Evolutionary conservation across 2,797 vertebrate genomes (phyloP).

Genomic region (Triplophysa bombifrons): DNA sequence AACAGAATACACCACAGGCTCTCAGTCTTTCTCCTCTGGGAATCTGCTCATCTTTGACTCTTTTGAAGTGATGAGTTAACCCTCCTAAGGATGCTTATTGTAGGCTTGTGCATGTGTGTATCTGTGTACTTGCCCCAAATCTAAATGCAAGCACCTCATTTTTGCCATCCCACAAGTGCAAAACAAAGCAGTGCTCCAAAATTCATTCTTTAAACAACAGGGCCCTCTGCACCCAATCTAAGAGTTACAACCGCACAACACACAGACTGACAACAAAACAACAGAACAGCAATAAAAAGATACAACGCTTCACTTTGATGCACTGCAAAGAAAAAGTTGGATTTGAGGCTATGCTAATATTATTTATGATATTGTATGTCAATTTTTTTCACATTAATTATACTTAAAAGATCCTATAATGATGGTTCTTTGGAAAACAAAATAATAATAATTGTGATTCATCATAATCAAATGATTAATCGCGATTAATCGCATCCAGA

Average conservation of each 20-base stretch:
- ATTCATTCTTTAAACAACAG: slow-evolving; percentile 69
- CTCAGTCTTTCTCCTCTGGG: slow-evolving; percentile 72
- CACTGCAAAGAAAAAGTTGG: background rate
- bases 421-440: background rate
- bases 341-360: background rate
- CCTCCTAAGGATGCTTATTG: slow-evolving; percentile 72
- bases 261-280: slow-evolving; percentile 43
- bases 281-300: background rate
- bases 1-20: slow-evolving; percentile 71
- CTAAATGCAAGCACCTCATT: slow-evolving; percentile 62
- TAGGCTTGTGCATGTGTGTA: slow-evolving; percentile 74
- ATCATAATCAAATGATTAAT: no score
- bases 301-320: background rate
- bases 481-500: no score
- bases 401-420: background rate
- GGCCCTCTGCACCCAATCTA: slow-evolving; percentile 60
- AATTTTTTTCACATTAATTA: background rate
- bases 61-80: slow-evolving; percentile 84
- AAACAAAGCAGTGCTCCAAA: slow-evolving; percentile 68
- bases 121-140: slow-evolving; percentile 66
- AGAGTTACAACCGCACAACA: slow-evolving; percentile 64
- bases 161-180: slow-evolving; percentile 70
- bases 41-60: slow-evolving; percentile 75
- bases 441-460: no score
- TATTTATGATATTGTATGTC: background rate